These are phyloP conservation scores for Caerostris extrusa DNA, from an alignment of 1,140 invertebrate genomes.

Conservation along the genomic window DNA sequence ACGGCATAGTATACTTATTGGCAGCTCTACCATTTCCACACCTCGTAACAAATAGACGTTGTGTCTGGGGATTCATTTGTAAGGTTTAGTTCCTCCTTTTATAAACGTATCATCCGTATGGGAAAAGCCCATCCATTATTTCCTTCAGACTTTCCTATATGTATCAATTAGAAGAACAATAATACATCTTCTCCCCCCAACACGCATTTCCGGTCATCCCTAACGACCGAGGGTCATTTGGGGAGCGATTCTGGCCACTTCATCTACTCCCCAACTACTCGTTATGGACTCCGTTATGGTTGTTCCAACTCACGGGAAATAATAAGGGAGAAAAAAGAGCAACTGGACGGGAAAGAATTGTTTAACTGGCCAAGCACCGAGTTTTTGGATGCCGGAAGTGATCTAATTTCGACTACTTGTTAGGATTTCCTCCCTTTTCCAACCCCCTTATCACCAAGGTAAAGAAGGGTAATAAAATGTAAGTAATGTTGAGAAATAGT, in stretches of 20 bases:
- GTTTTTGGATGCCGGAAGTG: not conserved
- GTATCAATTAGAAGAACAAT: conserved; percentile 14
- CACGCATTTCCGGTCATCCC: not conserved
- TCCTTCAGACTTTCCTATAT: not conserved
- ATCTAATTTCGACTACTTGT: not conserved
- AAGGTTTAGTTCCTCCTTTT: not conserved
- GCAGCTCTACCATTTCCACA: no score
- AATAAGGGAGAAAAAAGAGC: no score
- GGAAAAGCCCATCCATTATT: not conserved
- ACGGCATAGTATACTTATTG: no score
- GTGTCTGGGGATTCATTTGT: no score
- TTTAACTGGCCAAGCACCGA: not conserved
- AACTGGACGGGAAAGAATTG: not conserved
- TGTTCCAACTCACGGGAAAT: no score
- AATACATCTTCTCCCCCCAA: not conserved
- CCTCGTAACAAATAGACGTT: no score
- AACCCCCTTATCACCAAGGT: no score
- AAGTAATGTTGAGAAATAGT: no score
- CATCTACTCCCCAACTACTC: conserved; percentile 26
- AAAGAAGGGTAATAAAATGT: not conserved
- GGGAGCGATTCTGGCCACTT: conserved; percentile 33
- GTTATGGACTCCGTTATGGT: not conserved
- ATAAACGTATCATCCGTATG: not conserved
- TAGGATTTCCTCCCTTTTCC: no score
- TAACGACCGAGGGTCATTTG: not conserved